Conservation (phyloP, 2,888 invertebrate species). For the Dryadula phaetusa region DNA sequence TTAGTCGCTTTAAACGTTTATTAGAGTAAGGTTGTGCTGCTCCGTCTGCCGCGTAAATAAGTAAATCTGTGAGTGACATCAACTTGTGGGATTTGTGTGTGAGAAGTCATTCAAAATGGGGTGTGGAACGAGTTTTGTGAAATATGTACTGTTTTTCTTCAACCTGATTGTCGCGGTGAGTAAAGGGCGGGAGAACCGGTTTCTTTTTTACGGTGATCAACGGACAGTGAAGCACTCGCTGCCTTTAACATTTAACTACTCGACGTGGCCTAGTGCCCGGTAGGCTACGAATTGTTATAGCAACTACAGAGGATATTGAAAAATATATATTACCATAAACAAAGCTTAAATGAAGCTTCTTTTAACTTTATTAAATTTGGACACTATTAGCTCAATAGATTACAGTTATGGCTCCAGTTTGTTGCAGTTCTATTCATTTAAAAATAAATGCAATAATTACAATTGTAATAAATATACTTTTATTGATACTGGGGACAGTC, state of each 20-base stretch:
- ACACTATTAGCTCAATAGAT: not conserved
- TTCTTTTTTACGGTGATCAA: slow-evolving; percentile 68
- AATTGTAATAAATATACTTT: slow-evolving; percentile 17
- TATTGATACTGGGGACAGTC: slow-evolving; percentile 6
- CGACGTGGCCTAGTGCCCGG: slow-evolving; percentile 49
- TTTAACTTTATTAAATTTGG: not conserved
- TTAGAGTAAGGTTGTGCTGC: slow-evolving; percentile 51
- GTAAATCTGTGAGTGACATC: slow-evolving; percentile 67
- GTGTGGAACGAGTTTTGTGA: slow-evolving; percentile 90
- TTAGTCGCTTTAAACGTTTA: slow-evolving; percentile 68
- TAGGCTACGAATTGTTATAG: slow-evolving; percentile 39
- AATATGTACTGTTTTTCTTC: slow-evolving; percentile 92
- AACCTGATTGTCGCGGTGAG: slow-evolving; percentile 91
- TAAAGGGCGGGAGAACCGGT: slow-evolving; percentile 74
- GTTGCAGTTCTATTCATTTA: not conserved
- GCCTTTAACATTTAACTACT: slow-evolving; percentile 27
- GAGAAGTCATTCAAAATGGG: slow-evolving; percentile 81
- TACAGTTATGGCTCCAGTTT: not conserved
- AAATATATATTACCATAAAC: not conserved
- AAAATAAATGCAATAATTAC: not conserved
- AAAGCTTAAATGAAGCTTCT: not conserved
- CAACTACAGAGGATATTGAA: not conserved
- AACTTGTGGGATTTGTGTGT: slow-evolving; percentile 72
- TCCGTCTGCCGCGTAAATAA: slow-evolving; percentile 56
- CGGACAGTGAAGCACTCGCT: slow-evolving; percentile 59